Evolutionary conservation across 2,113 vertebrate genomes (phyloP).

Genomic region (Petroica traversi): DNA sequence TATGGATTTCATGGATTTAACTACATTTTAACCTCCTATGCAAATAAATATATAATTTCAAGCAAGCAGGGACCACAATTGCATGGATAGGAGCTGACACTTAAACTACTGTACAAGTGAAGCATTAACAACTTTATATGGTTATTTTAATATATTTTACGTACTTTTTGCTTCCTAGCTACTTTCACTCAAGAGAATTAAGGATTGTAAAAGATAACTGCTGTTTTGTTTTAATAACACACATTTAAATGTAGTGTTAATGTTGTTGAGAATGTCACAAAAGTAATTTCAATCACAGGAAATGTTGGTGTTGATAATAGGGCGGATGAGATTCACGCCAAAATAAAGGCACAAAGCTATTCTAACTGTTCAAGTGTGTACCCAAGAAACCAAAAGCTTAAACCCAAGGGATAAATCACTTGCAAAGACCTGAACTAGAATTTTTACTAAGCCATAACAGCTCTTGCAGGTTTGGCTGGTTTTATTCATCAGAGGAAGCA

Average conservation of each 20-base stretch:
- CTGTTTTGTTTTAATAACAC: neutral
- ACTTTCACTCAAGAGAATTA: neutral
- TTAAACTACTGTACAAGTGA: neutral
- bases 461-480: neutral
- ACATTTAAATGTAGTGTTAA: neutral
- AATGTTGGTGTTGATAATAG: conserved; percentile 17
- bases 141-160: neutral
- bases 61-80: neutral
- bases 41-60: neutral
- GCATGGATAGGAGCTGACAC: neutral
- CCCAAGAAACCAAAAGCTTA: neutral
- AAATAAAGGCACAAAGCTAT: conserved; percentile 15
- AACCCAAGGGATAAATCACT: neutral
- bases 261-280: neutral
- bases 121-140: neutral
- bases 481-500: neutral
- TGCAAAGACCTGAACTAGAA: neutral
- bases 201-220: neutral
- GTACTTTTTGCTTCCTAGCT: neutral
- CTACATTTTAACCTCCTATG: neutral
- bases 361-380: neutral
- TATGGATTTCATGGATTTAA: no score
- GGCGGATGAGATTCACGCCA: neutral
- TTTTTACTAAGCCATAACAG: neutral
- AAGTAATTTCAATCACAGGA: conserved; percentile 36